A percentile compares a stretch with the other conserved stretches of the same genome.
Evolutionary conservation across 2,113 vertebrate genomes (phyloP).

Genomic region (Perognathus longimembris): DNA sequence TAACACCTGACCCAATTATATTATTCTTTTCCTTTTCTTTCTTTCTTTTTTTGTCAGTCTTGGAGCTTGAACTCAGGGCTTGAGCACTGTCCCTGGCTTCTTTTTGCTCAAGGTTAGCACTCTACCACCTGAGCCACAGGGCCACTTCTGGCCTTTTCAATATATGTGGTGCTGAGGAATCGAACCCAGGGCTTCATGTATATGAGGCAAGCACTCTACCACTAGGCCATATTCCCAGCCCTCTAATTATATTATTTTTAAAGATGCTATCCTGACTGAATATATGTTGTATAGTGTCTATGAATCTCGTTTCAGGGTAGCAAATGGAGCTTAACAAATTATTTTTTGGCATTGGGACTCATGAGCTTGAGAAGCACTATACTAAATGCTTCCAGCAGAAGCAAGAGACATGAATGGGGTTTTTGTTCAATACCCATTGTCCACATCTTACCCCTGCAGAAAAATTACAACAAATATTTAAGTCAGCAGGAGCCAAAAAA

Average conservation of each 20-base stretch:
- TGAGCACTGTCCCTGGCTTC: no score
- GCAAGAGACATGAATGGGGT: not conserved
- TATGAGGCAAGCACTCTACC: no score
- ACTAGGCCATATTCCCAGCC: no score
- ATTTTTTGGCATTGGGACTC: not conserved
- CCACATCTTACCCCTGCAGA: not conserved
- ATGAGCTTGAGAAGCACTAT: not conserved
- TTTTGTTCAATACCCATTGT: not conserved
- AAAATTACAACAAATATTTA: slow-evolving; percentile 45
- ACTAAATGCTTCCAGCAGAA: not conserved
- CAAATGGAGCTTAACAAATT: slow-evolving; percentile 22
- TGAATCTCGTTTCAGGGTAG: slow-evolving; percentile 14
- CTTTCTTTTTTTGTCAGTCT: no score
- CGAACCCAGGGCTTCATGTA: no score
- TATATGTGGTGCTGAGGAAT: no score
- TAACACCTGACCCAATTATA: no score
- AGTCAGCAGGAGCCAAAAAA: not conserved
- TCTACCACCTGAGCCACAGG: no score
- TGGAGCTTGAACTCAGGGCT: no score
- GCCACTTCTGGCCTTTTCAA: no score
- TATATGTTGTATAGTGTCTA: not conserved
- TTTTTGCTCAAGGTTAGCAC: no score
- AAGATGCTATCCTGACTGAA: not conserved
- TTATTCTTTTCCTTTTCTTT: no score
- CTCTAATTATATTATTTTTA: not conserved